Evolutionary conservation across 2,797 vertebrate species (phyloP).

Genomic region (Florisuga fusca): DNA sequence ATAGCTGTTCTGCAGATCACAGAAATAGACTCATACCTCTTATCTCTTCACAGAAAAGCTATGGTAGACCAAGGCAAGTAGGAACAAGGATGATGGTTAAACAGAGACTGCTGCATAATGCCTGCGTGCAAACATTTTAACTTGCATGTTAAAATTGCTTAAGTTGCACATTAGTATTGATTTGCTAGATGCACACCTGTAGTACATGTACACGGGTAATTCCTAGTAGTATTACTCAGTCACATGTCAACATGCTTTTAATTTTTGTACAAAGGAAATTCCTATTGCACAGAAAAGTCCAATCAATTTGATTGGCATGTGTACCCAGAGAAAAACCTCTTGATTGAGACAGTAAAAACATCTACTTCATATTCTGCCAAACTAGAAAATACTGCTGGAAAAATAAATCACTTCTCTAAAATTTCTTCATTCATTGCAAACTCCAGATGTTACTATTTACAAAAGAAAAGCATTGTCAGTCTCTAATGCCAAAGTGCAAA

Average conservation of each 20-base stretch:
- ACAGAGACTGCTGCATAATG: background rate
- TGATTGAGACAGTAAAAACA: background rate
- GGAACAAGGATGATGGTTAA: background rate
- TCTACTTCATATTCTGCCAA: background rate
- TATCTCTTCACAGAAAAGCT: background rate
- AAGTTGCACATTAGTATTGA: background rate
- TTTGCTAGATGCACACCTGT: background rate
- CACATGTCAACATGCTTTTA: background rate
- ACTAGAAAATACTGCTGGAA: background rate
- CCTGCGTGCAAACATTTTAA: background rate
- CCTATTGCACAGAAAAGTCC: background rate
- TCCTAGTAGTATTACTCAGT: background rate
- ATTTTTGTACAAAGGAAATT: background rate
- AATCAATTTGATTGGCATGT: background rate
- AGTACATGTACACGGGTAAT: background rate
- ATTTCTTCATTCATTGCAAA: background rate
- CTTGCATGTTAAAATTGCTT: background rate
- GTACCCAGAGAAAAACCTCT: background rate
- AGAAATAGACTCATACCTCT: background rate
- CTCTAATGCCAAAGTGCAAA: rapidly evolving
- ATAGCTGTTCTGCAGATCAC: background rate
- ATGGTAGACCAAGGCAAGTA: background rate
- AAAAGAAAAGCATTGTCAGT: background rate
- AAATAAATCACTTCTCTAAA: background rate
- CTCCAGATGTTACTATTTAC: background rate